Base-by-base conservation (phyloP, 2,113 vertebrate genomes). In the Zonotrichia leucophrys region DNA sequence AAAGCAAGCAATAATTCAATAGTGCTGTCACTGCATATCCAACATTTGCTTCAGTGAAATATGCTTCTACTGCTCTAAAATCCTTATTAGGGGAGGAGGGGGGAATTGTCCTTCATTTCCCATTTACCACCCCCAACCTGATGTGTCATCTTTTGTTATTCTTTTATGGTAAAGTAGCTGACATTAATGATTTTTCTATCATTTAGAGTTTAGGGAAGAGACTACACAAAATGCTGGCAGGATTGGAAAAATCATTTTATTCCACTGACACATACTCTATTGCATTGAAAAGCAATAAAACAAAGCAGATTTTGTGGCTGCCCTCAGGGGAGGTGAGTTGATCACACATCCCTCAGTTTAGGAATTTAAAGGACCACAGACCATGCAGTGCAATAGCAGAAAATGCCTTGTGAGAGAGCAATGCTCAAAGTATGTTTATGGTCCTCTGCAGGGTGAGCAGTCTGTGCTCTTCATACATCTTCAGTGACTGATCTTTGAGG, bases 271-370 rank as follows among this genome's bases (percentile, higher is more conserved):
- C 30, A 53, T 66, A 33, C 74, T 53, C 69, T 94, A 82, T 80
- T 95, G 44, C 87, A 93, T 81, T 93, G 87, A 90, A 95, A 96
- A 97, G 58, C 92, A 94, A 94, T 92, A 95, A 89, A 77, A 59
- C 42, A 66, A 92, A 90, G 63, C 79, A 91, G 62, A 64, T 69
- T 87, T 94, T 84, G 72, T 87, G 77, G 21, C 69, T 90, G 19
- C 89, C 95, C 77, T 84, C 33, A 85, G 76, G 81, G 92, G 70
- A 94, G 49, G 62, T 84, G 89, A 79, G 76, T 47, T 89, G 95
- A 67, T 93, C 58, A 73, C 62, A 70, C 37, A 66, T 77, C 55
- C 50, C 63, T 85, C 47, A 37, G 50, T 78, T 93, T 39, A 84
- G 53, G 77, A 92, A 87, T 93, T 90, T 87, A 81, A 82, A 95